Percentiles rank a stretch among this genome's conserved stretches.
Conservation (phyloP, 35 echinoderm and acorn worm genomes). For the Apostichopus parvimensis region DNA sequence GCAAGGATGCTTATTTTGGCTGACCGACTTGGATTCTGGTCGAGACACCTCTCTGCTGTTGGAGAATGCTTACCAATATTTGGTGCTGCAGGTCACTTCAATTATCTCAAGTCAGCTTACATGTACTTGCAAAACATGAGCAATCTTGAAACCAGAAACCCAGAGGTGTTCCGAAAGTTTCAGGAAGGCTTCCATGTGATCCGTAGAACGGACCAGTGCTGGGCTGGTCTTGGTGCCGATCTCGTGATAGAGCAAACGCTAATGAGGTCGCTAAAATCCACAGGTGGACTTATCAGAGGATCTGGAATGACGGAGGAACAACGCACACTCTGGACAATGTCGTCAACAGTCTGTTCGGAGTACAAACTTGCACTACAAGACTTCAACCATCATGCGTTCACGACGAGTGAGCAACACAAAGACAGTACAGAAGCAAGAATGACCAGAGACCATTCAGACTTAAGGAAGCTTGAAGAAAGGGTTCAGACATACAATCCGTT, state of each 20-base stretch:
- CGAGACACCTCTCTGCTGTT: conserved; percentile 51
- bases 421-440: conserved; percentile 49
- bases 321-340: conserved; percentile 62
- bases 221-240: conserved; percentile 58
- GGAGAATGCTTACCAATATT: conserved; percentile 54
- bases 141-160: conserved; percentile 57
- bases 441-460: conserved; percentile 34
- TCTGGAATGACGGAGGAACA: conserved; percentile 21
- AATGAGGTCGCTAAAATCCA: conserved; percentile 54
- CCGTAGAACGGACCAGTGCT: conserved; percentile 50
- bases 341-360: conserved; percentile 53
- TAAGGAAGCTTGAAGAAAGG: conserved; percentile 40
- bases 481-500: conserved; percentile 25
- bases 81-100: conserved; percentile 62
- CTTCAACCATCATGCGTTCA: conserved; percentile 55
- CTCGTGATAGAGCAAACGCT: conserved; percentile 75
- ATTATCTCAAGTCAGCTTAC: conserved; percentile 68
- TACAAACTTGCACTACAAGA: conserved; percentile 77
- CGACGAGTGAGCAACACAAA: conserved; percentile 75
- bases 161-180: conserved; percentile 59
- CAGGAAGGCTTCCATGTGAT: conserved; percentile 62
- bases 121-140: conserved; percentile 70
- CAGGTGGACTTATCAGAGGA: conserved; percentile 53
- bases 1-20: conserved; percentile 46
- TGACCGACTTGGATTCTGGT: conserved; percentile 67